These are phyloP conservation scores for Tamandua tetradactyla DNA, from an alignment of 2,797 vertebrate species.

Conservation along the genomic window DNA sequence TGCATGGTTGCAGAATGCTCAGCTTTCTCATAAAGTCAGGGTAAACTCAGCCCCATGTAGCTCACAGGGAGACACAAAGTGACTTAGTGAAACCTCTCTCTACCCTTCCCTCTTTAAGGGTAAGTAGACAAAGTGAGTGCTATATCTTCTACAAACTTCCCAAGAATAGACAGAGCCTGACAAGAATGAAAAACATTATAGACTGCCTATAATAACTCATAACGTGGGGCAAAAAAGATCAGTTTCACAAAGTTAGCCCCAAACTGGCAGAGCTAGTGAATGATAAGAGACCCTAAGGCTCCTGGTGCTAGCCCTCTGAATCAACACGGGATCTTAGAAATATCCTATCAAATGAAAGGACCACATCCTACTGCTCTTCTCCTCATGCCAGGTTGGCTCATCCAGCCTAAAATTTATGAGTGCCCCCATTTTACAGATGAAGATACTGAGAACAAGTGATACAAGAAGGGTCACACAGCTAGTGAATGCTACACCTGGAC, in stretches of 20 bases:
- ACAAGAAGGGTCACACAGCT: conserved; percentile 13
- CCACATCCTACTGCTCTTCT: not conserved
- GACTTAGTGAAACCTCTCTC: not conserved
- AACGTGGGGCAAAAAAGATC: not conserved
- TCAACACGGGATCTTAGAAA: not conserved
- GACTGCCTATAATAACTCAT: no score
- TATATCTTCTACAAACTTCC: not conserved
- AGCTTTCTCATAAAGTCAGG: not conserved
- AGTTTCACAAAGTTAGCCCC: not conserved
- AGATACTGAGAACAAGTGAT: not conserved
- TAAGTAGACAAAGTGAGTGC: not conserved
- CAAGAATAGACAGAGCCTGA: not conserved
- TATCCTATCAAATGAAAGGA: not conserved
- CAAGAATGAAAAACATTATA: not conserved
- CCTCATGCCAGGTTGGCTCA: not conserved
- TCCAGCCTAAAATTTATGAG: not conserved
- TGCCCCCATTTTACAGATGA: conserved; percentile 69
- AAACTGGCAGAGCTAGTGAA: not conserved
- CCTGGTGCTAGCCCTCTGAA: not conserved
- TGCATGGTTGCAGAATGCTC: not conserved
- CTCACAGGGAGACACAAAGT: not conserved
- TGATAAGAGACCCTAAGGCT: not conserved
- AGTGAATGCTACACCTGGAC: conserved; percentile 36
- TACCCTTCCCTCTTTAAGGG: not conserved
- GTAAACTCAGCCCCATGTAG: not conserved